These are phyloP conservation scores for Zygothrica quintamaculata DNA, from an alignment of 2,888 invertebrate genomes.

Conservation along the genomic window DNA sequence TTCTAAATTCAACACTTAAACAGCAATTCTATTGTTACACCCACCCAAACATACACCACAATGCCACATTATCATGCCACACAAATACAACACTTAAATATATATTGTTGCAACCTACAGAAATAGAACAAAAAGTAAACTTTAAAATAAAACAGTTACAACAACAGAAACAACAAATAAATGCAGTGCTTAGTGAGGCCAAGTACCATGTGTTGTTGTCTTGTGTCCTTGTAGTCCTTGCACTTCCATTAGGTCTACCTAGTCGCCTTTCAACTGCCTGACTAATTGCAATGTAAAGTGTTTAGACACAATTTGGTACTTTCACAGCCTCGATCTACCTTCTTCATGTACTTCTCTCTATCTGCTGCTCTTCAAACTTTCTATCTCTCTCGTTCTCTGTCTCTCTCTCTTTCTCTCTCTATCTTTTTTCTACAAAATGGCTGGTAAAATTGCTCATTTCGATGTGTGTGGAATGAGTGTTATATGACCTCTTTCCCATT, in stretches of 20 bases:
- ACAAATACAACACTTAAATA: conserved; percentile 54
- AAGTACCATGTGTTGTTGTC: conserved; percentile 26
- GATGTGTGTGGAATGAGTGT: conserved; percentile 32
- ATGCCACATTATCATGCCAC: conserved; percentile 24
- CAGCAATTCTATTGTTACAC: conserved; percentile 25
- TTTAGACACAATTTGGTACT: conserved; percentile 64
- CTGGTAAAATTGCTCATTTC: conserved; percentile 62
- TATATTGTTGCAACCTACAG: conserved; percentile 29
- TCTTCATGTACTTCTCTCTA: too few species aligned
- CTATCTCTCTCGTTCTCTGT: background rate
- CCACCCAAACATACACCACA: conserved; percentile 24
- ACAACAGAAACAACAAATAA: conserved; percentile 12
- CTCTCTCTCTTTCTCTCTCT: background rate
- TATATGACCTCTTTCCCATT: conserved; percentile 2
- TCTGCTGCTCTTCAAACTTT: background rate
- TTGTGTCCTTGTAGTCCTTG: conserved; percentile 25
- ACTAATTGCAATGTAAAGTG: conserved; percentile 73
- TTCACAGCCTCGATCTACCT: conserved; percentile 28
- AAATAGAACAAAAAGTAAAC: conserved; percentile 10
- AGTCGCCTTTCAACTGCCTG: conserved; percentile 24
- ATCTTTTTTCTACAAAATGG: conserved; percentile 1
- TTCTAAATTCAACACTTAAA: conserved; percentile 45
- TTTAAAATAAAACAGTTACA: too few species aligned
- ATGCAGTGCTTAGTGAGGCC: conserved; percentile 27
- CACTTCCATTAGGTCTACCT: background rate